Evolutionary conservation across 2,113 vertebrate genomes (phyloP).

Genomic region (Hiodon alosoides): DNA sequence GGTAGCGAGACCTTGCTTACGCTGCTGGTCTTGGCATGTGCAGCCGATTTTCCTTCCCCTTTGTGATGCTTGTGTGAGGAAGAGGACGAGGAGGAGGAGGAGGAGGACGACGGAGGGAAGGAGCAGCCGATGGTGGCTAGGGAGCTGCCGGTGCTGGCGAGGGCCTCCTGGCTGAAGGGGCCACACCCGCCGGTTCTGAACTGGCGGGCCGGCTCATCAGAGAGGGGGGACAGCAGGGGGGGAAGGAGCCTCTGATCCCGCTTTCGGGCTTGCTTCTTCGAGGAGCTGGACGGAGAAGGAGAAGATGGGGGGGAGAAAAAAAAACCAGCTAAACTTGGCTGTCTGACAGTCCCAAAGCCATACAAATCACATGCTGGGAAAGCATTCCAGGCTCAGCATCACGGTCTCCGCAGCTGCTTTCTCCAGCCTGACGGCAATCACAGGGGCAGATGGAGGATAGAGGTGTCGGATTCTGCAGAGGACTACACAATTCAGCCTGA

Average conservation of each 20-base stretch:
- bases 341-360: neutral
- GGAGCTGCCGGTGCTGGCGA: conserved; percentile 32
- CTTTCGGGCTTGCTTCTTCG: conserved; percentile 77
- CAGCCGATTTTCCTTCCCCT: conserved; percentile 72
- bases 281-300: conserved; percentile 41
- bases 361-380: neutral
- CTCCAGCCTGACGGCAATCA: neutral
- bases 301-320: neutral
- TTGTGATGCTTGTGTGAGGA: conserved; percentile 74
- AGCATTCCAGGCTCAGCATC: neutral
- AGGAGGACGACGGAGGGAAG: conserved; percentile 35
- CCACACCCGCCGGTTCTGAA: conserved; percentile 62
- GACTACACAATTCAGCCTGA: neutral
- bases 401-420: neutral
- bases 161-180: conserved; percentile 69
- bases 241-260: conserved; percentile 85
- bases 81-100: conserved; percentile 56
- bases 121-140: conserved; percentile 32
- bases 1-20: conserved; percentile 58
- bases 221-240: conserved; percentile 80
- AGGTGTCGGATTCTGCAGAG: neutral
- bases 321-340: neutral
- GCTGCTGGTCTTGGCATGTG: conserved; percentile 69
- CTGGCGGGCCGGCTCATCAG: conserved; percentile 71
- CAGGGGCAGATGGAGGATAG: neutral